phyloP scores from a whole-genome alignment of 2,113 vertebrate genomes.

The Plecotus auritus region DNA sequence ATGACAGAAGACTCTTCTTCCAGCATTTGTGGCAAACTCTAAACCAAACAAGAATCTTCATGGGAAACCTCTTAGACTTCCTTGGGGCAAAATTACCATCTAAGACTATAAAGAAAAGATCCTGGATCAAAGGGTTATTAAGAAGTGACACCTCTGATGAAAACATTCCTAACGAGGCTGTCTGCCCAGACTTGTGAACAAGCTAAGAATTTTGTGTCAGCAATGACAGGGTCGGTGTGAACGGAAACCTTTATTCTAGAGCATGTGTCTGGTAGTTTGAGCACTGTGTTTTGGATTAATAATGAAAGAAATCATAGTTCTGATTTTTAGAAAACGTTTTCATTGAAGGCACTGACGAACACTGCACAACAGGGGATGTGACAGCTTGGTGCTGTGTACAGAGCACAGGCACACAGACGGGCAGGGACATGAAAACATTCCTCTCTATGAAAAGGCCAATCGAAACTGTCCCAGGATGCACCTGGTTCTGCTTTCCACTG shows the following conservation, averaged over 20 bases:
- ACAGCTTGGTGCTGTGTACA: neutral
- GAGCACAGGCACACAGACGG: neutral
- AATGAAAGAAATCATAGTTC: neutral
- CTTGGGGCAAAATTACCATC: neutral
- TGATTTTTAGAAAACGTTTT: slow-evolving; percentile 8
- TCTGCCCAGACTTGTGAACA: slow-evolving; percentile 25
- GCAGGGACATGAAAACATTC: neutral
- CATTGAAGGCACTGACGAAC: neutral
- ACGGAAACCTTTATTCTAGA: neutral
- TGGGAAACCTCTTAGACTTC: neutral
- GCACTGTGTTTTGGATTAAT: neutral
- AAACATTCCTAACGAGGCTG: neutral
- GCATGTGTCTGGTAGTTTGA: neutral
- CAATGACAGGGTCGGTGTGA: neutral
- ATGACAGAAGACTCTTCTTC: neutral
- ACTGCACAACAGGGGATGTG: neutral
- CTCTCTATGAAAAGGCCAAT: neutral
- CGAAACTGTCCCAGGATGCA: neutral
- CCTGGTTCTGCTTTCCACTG: neutral
- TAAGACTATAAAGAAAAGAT: neutral
- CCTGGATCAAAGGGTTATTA: slow-evolving; percentile 25
- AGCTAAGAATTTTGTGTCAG: neutral
- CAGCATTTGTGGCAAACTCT: neutral
- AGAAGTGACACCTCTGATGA: neutral
- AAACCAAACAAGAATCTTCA: slow-evolving; percentile 36